Conservation (phyloP, 1,140 invertebrate species). For the Drosophila leontia region DNA sequence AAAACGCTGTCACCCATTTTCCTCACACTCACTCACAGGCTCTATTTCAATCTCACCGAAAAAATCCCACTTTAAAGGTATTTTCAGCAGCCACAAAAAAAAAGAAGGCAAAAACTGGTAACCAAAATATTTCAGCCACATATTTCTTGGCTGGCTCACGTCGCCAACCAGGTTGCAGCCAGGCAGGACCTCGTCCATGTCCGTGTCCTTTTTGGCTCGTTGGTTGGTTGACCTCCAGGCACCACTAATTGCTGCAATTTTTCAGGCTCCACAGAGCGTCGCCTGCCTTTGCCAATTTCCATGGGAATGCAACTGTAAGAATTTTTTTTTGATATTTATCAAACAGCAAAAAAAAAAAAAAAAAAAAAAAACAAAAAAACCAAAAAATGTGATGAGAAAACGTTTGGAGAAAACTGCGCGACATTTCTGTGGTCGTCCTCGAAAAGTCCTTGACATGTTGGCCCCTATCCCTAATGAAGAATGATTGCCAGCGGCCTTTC, state of each 20-base stretch:
- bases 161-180: conserved; percentile 52
- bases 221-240: conserved; percentile 62
- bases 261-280: conserved; percentile 49
- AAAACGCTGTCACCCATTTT: conserved; percentile 15
- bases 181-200: conserved; percentile 13
- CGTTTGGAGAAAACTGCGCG: conserved; percentile 30
- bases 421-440: conserved; percentile 56
- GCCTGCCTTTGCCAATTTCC: conserved; percentile 46
- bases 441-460: conserved; percentile 65
- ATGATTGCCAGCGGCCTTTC: conserved; percentile 42
- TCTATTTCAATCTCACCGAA: conserved; percentile 9
- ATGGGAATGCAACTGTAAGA: conserved; percentile 56
- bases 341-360: conserved; percentile 12
- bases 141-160: conserved; percentile 45
- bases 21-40: not conserved
- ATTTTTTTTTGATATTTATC: conserved; percentile 54
- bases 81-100: conserved; percentile 4
- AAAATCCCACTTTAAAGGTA: conserved; percentile 30
- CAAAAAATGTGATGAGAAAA: conserved; percentile 2
- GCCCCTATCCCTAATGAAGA: conserved; percentile 55
- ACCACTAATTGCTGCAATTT: conserved; percentile 64
- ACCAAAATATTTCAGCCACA: conserved; percentile 48
- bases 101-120: conserved; percentile 1
- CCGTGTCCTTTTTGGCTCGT: conserved; percentile 58
- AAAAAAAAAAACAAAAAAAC: conserved; percentile 5